Percentiles rank a stretch among this genome's conserved stretches.
Evolutionary conservation across 2,113 vertebrate species (phyloP).

Genomic region (Pedionomus torquatus): DNA sequence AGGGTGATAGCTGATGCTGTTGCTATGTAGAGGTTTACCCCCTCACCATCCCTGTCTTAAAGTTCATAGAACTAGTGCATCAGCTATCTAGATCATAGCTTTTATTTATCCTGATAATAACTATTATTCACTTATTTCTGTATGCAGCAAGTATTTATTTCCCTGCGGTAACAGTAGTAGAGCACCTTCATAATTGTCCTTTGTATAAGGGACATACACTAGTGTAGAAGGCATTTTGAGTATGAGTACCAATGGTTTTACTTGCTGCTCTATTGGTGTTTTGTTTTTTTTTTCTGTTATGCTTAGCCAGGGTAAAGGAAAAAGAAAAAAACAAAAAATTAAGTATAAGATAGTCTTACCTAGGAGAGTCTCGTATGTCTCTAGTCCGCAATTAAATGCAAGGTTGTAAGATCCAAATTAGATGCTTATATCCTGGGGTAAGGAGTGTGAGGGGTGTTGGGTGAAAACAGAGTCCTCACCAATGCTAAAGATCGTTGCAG

Average conservation of each 20-base stretch:
- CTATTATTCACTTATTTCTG: not conserved
- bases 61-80: not conserved
- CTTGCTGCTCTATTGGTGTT: not conserved
- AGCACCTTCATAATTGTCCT: not conserved
- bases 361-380: not conserved
- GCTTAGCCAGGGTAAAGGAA: not conserved
- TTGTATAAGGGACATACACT: not conserved
- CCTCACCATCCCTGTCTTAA: not conserved
- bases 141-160: not conserved
- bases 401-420: not conserved
- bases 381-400: not conserved
- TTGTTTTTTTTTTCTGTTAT: not conserved
- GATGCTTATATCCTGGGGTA: not conserved
- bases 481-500: not conserved
- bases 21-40: not conserved
- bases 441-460: too few relatives aligned
- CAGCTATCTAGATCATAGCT: not conserved
- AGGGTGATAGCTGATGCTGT: not conserved
- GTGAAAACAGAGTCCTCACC: not conserved
- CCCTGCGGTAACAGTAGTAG: not conserved
- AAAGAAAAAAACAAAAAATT: not conserved
- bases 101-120: not conserved
- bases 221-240: not conserved
- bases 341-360: not conserved
- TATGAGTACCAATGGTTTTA: not conserved